phyloP scores from a whole-genome alignment of 1,140 invertebrate species.

The Heliothis virescens region DNA sequence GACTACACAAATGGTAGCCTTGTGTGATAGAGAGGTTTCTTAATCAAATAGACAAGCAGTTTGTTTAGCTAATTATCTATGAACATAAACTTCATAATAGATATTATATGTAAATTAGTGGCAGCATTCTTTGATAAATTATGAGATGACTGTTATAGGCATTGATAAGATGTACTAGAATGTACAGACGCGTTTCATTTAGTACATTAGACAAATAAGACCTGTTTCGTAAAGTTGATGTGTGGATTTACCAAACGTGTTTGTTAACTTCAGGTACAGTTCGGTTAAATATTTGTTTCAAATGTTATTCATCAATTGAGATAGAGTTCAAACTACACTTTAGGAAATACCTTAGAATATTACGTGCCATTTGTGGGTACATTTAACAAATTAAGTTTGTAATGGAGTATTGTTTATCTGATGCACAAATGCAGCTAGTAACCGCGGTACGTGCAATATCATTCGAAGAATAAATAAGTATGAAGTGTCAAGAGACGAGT shows the following conservation, averaged over 20 bases:
- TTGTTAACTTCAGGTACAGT: not conserved
- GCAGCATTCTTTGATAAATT: slow-evolving; percentile 28
- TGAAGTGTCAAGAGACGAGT: not conserved
- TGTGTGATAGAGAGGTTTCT: slow-evolving; percentile 32
- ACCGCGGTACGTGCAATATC: not conserved
- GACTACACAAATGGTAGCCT: slow-evolving; percentile 8
- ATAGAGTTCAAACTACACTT: no score
- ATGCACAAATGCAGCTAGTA: not conserved
- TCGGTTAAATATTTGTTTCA: no score
- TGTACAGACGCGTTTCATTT: not conserved
- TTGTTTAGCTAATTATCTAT: slow-evolving; percentile 38
- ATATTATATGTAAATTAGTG: slow-evolving; percentile 31
- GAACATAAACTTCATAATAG: slow-evolving; percentile 14
- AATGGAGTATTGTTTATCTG: not conserved
- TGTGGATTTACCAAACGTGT: not conserved
- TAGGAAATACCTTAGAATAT: no score
- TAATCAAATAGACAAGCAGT: slow-evolving; percentile 30
- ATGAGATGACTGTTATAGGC: not conserved
- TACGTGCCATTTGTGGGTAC: no score
- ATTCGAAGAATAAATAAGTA: not conserved
- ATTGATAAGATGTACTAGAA: slow-evolving; percentile 3
- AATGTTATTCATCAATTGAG: no score
- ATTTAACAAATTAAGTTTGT: no score
- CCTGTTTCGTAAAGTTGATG: not conserved
- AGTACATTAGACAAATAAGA: not conserved